phyloP scores from a whole-genome alignment of 2,888 invertebrate species.

The Antheraea yamamai region DNA sequence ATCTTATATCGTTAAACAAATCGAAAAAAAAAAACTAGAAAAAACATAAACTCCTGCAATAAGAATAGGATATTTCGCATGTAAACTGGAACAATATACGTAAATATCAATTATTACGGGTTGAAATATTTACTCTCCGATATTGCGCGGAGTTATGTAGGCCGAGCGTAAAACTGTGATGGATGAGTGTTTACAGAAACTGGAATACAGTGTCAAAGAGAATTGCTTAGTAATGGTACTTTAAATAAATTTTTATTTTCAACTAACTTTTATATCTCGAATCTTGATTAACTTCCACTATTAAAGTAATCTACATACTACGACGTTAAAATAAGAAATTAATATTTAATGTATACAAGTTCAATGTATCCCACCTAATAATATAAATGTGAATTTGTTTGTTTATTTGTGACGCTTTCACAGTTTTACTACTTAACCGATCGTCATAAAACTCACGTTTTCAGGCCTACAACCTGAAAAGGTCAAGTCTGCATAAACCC shows the following conservation, averaged over 20 bases:
- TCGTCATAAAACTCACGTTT: no score
- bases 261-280: not conserved
- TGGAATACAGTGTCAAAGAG: not conserved
- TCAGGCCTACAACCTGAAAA: no score
- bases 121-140: constrained; percentile 3
- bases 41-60: not conserved
- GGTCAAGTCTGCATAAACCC: no score
- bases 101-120: constrained; percentile 5
- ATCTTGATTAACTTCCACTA: not conserved
- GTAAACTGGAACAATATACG: constrained; percentile 9
- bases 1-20: not conserved
- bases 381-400: no score
- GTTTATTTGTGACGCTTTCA: no score
- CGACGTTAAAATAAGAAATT: not conserved
- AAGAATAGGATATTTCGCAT: not conserved
- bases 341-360: no score
- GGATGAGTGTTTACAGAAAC: constrained; percentile 17
- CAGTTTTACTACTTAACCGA: no score
- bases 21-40: not conserved
- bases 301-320: not conserved
- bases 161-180: constrained; percentile 17
- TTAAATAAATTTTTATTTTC: not conserved
- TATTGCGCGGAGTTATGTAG: constrained; percentile 4
- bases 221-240: not conserved
- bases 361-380: no score